Evolutionary conservation across 2,113 vertebrate species (phyloP).

Genomic region (Rutilus rutilus): DNA sequence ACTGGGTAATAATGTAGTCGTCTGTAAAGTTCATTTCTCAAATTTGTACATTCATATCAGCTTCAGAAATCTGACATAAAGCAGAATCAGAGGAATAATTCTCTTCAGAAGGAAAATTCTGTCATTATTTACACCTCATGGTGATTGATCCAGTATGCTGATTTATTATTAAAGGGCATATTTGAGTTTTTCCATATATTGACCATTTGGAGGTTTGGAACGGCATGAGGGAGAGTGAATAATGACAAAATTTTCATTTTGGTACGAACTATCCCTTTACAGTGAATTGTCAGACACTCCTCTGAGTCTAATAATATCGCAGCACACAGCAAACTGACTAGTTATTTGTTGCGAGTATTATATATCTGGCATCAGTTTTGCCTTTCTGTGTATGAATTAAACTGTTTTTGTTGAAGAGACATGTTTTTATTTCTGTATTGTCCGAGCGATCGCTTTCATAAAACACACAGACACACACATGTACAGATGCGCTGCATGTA

Average conservation of each 20-base stretch:
- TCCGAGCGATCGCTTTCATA: background rate
- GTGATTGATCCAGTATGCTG: background rate
- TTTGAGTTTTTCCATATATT: background rate
- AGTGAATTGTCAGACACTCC: background rate
- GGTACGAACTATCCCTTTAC: background rate
- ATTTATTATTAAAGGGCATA: background rate
- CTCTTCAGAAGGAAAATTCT: too few species aligned
- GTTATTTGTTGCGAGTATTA: constrained; percentile 7
- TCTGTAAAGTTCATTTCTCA: background rate
- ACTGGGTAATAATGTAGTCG: background rate
- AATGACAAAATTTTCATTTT: background rate
- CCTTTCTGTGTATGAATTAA: background rate
- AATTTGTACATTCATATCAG: background rate
- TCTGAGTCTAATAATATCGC: background rate
- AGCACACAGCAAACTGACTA: background rate
- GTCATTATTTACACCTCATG: background rate
- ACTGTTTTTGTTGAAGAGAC: background rate
- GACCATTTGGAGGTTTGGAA: background rate
- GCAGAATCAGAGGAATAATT: background rate
- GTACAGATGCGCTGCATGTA: constrained; percentile 13
- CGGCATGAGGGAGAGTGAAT: background rate
- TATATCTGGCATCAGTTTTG: background rate
- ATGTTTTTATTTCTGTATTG: background rate
- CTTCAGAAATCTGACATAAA: background rate
- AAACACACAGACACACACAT: background rate